Base-by-base conservation (phyloP, 1,140 invertebrate genomes). In the Scaptodrosophila lebanonensis region DNA sequence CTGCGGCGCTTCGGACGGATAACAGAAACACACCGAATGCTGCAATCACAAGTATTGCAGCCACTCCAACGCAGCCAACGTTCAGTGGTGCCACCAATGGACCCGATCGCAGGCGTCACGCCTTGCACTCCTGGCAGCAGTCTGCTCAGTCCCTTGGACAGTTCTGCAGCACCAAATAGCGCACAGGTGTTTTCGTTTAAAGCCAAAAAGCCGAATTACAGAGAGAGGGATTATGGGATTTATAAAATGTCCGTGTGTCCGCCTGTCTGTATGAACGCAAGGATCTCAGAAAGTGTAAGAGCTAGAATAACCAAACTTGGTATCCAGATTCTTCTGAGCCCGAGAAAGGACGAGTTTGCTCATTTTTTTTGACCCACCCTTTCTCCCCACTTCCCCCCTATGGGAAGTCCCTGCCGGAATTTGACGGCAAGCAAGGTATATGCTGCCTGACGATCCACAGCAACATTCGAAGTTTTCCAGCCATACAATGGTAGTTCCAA, bases 201-300 rank as follows among this genome's bases (percentile, higher is more conserved):
- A 87, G 94, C 94, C 0, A 97, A 96, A 88, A 95, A 97, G 89
- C 92, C 15, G 95, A 97, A 88, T 88, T 94, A 72, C 95, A 93
- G 87, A 93, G 91, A 68, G 94, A 98, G 79, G 97, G 97, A 17
- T 88, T 98, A 66, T 99, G 97, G 97, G n/a, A n/a, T n/a, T n/a
- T n/a, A n/a, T n/a, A n/a, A n/a, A n/a, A n/a, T n/a, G n/a, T n/a
- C n/a, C n/a, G n/a, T n/a, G n/a, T n/a, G n/a, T n/a, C n/a, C n/a
- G n/a, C n/a, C n/a, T n/a, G n/a, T n/a, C n/a, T n/a, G n/a, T n/a
- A n/a, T n/a, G n/a, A n/a, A n/a, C n/a, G n/a, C n/a, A n/a, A n/a
- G n/a, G n/a, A n/a, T n/a, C n/a, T n/a, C n/a, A n/a, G n/a, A n/a
- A n/a, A n/a, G n/a, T n/a, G n/a, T n/a, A n/a, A n/a, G n/a, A n/a